Conservation (phyloP, 2,888 invertebrate genomes). For the Orchesella flavescens region DNA sequence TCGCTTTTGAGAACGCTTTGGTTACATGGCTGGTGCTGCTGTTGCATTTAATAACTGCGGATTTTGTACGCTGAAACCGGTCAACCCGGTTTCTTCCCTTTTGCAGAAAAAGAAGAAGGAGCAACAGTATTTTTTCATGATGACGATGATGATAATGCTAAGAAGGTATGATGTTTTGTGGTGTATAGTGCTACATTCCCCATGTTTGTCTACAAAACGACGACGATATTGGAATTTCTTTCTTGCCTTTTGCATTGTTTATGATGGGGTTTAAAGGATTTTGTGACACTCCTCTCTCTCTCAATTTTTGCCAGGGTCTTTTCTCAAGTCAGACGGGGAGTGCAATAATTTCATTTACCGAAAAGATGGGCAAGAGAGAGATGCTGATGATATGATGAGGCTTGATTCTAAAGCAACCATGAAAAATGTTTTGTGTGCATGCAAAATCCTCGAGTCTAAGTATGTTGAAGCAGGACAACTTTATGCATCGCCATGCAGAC, state of each 20-base stretch:
- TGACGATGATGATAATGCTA: neutral
- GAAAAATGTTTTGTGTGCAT: conserved; percentile 11
- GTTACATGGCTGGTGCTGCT: too few species aligned
- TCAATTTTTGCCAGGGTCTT: conserved; percentile 24
- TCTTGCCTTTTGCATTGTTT: conserved; percentile 9
- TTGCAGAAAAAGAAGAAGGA: conserved; percentile 33
- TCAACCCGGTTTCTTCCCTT: conserved; percentile 68
- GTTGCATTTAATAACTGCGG: too few species aligned
- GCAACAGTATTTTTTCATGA: conserved; percentile 17
- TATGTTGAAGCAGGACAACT: neutral
- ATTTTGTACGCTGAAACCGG: conserved; percentile 62
- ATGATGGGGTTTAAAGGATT: neutral
- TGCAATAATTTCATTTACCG: conserved; percentile 17
- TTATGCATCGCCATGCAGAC: conserved; percentile 31
- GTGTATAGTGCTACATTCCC: neutral
- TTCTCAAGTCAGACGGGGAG: neutral
- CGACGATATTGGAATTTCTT: neutral
- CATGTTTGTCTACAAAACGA: conserved; percentile 1
- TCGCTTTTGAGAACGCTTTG: neutral
- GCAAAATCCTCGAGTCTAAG: conserved; percentile 2
- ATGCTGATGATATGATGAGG: neutral
- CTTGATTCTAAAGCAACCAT: neutral
- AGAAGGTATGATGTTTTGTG: neutral
- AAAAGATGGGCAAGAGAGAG: conserved; percentile 4
- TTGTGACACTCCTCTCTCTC: conserved; percentile 30